phyloP scores from a whole-genome alignment of 2,113 vertebrate genomes.

The Tamias sibiricus region DNA sequence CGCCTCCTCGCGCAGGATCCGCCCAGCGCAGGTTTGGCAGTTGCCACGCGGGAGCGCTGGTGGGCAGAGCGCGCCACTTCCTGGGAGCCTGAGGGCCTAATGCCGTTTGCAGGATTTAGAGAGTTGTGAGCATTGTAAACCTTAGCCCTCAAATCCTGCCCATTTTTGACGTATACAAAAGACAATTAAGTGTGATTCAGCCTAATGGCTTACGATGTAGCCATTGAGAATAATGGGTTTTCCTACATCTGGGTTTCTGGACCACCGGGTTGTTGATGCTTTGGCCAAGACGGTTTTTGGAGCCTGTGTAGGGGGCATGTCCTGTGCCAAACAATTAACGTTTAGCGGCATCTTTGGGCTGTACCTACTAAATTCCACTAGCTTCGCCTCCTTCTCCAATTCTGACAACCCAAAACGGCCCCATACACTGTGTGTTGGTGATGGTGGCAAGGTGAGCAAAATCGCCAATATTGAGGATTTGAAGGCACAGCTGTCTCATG shows the following conservation, averaged over 20 bases:
- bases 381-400: background rate
- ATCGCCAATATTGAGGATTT: accelerated
- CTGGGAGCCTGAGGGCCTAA: accelerated
- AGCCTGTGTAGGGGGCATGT: background rate
- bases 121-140: background rate
- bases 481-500: background rate
- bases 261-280: accelerated
- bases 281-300: background rate
- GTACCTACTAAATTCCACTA: background rate
- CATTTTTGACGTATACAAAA: background rate
- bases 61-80: accelerated
- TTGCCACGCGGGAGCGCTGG: too few species aligned
- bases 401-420: background rate
- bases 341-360: background rate
- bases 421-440: too few species aligned
- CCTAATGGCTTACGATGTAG: background rate
- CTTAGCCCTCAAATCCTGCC: background rate
- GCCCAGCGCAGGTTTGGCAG: too few species aligned
- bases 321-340: too few species aligned
- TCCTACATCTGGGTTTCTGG: background rate
- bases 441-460: background rate
- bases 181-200: background rate
- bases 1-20: too few species aligned
- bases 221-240: background rate
- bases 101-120: accelerated